A percentile compares a stretch with the other conserved stretches of the same genome.
Evolutionary conservation across 2,113 vertebrate species (phyloP).

Genomic region (Oreochromis tanganicae): DNA sequence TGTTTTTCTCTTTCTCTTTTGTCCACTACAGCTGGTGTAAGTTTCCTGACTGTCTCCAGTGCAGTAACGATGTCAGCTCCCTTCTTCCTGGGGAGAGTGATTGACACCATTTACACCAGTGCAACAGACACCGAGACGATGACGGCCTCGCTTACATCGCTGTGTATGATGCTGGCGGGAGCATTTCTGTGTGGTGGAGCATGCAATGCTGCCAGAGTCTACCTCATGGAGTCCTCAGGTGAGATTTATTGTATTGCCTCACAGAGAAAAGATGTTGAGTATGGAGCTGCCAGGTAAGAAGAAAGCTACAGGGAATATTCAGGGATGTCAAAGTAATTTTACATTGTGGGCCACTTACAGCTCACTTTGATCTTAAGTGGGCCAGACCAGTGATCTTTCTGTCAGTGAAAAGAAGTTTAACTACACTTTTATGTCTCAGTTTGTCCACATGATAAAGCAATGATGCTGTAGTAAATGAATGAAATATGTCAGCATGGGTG

Average conservation of each 20-base stretch:
- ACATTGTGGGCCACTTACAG: too few species aligned
- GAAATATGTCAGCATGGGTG: too few species aligned
- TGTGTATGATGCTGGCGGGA: constrained; percentile 82
- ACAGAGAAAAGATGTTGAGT: too few species aligned
- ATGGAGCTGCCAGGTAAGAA: too few species aligned
- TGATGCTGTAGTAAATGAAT: too few species aligned
- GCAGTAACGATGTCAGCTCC: constrained; percentile 95
- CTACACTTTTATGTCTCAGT: too few species aligned
- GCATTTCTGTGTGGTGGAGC: constrained; percentile 88
- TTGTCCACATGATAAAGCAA: too few species aligned
- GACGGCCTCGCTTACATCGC: constrained; percentile 71
- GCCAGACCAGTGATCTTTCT: too few species aligned
- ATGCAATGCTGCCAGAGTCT: constrained; percentile 88
- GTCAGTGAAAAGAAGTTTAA: too few species aligned
- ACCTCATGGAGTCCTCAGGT: constrained; percentile 96
- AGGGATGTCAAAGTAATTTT: too few species aligned
- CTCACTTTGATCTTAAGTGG: too few species aligned
- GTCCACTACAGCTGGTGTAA: constrained; percentile 78
- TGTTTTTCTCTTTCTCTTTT: neutral
- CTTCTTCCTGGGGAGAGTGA: constrained; percentile 90
- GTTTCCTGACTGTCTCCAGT: constrained; percentile 90
- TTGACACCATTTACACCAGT: constrained; percentile 86
- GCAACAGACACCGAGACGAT: constrained; percentile 69
- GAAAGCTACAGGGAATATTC: too few species aligned
- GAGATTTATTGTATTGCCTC: neutral